phyloP scores from a whole-genome alignment of 2,888 invertebrate genomes.

The Tiliacea citrago region DNA sequence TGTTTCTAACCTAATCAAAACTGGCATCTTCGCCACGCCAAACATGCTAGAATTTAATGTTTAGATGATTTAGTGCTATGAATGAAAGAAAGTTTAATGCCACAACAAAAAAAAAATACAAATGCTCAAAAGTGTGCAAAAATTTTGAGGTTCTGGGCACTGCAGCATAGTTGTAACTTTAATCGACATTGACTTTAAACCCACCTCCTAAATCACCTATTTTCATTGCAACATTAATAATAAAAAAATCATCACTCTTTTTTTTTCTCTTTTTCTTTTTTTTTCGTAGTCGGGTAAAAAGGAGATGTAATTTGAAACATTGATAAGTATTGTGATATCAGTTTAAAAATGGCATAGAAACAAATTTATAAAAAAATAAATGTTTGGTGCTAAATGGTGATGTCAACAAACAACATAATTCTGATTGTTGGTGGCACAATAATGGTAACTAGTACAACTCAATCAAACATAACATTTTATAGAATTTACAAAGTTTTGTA shows the following conservation, averaged over 20 bases:
- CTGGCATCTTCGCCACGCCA: conserved; percentile 45
- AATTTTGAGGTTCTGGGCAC: neutral
- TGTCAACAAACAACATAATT: neutral
- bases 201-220: neutral
- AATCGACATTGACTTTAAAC: neutral
- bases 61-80: conserved; percentile 45
- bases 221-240: conserved; percentile 24
- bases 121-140: conserved; percentile 17
- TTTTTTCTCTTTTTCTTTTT: too few species aligned
- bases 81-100: conserved; percentile 24
- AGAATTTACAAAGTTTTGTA: conserved; percentile 16
- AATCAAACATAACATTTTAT: neutral
- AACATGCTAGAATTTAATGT: conserved; percentile 60
- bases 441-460: conserved; percentile 21
- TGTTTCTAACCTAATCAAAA: conserved; percentile 60
- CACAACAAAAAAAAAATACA: conserved; percentile 16
- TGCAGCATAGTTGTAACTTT: conserved; percentile 4
- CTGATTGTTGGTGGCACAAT: neutral
- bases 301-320: conserved; percentile 7
- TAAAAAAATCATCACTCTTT: too few species aligned
- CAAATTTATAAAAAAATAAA: neutral
- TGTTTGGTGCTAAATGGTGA: conserved; percentile 17
- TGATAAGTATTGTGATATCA: conserved; percentile 1
- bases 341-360: neutral
- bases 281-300: neutral